Evolutionary conservation across 64 coral and sea anemone species (phyloP).

Genomic region (Pocillopora verrucosa): DNA sequence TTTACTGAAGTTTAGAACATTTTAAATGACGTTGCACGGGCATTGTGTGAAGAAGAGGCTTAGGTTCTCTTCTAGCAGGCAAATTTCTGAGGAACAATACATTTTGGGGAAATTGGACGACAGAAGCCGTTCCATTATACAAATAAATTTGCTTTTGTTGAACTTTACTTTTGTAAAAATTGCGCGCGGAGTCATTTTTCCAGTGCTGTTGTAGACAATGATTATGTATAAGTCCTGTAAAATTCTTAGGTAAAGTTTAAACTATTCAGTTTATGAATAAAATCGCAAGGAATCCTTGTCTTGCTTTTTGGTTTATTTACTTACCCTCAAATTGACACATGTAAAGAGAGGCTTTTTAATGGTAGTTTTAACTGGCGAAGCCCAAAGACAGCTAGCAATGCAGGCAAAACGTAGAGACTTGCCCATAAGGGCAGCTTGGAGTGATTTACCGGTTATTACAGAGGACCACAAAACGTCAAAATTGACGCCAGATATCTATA

Average conservation of each 20-base stretch:
- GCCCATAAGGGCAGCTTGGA: too few relatives aligned
- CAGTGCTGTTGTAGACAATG: neutral
- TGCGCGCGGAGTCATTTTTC: neutral
- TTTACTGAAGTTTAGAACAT: neutral
- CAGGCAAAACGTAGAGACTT: too few relatives aligned
- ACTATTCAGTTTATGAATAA: constrained; percentile 35
- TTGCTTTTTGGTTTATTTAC: neutral
- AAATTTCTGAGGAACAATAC: neutral
- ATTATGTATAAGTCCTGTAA: constrained; percentile 11
- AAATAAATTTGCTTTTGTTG: neutral
- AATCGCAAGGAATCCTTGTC: neutral
- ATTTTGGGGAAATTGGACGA: constrained; percentile 8
- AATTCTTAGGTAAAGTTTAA: constrained; percentile 8
- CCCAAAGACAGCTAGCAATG: too few relatives aligned
- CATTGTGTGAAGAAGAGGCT: neutral
- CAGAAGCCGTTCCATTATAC: neutral
- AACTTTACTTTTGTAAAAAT: constrained; percentile 30
- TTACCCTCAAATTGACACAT: neutral
- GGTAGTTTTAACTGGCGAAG: neutral
- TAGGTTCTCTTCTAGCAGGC: neutral
- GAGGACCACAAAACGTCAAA: too few relatives aligned
- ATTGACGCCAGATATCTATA: too few relatives aligned
- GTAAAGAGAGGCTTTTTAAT: too few relatives aligned
- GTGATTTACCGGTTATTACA: neutral
- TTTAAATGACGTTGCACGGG: neutral